A percentile compares a stretch with the other conserved stretches of the same genome.
Conservation (phyloP, 2,888 invertebrate genomes). For the Yponomeuta plumbellus region DNA sequence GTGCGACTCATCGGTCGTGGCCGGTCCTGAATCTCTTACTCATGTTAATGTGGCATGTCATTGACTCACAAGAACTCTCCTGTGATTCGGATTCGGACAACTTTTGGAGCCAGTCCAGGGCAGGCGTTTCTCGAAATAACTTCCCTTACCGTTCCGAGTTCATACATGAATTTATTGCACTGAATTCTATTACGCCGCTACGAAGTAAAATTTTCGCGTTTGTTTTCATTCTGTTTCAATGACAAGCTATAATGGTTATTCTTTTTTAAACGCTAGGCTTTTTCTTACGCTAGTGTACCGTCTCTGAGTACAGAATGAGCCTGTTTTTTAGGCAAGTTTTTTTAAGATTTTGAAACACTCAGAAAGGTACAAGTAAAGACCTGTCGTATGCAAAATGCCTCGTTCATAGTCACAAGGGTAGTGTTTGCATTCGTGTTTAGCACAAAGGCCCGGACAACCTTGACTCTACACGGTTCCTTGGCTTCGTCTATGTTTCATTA, state of each 20-base stretch:
- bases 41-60: conserved; percentile 35
- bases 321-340: too few relatives aligned
- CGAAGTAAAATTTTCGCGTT: not conserved
- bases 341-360: too few relatives aligned
- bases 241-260: not conserved
- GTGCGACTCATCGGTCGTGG: not conserved
- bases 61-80: conserved; percentile 70
- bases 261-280: not conserved
- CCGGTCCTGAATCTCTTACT: not conserved
- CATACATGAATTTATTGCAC: conserved; percentile 53
- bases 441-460: conserved; percentile 31
- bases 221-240: not conserved
- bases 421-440: conserved; percentile 44
- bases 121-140: conserved; percentile 63
- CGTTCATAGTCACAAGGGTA: conserved; percentile 36
- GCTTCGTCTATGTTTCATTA: not conserved
- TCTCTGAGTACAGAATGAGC: too few relatives aligned
- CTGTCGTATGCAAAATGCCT: conserved; percentile 11
- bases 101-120: conserved; percentile 71
- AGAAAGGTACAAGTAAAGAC: too few relatives aligned
- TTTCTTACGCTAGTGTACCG: too few relatives aligned
- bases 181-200: conserved; percentile 1
- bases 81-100: conserved; percentile 54
- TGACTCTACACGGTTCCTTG: conserved; percentile 21
- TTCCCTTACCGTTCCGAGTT: conserved; percentile 47